Conservation (phyloP, 2,888 invertebrate genomes). For the Leucozona laternaria region DNA sequence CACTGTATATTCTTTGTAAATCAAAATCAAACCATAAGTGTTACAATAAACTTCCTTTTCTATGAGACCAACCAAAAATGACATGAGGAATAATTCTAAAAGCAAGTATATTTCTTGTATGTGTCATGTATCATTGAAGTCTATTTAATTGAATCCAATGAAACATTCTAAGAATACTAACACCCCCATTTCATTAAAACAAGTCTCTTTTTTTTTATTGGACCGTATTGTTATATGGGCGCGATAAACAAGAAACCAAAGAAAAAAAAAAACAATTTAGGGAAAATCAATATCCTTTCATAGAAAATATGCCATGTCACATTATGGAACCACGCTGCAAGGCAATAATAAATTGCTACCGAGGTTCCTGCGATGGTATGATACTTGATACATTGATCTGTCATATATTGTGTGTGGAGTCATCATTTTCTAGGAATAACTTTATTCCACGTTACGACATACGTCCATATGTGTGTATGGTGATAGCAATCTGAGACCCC, state of each 20-base stretch:
- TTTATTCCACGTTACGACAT: background rate
- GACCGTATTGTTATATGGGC: constrained; percentile 2
- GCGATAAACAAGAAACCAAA: background rate
- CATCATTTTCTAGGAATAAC: constrained; percentile 34
- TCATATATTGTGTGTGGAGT: constrained; percentile 13
- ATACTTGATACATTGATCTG: constrained; percentile 45
- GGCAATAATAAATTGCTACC: constrained; percentile 41
- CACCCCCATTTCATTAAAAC: constrained; percentile 15
- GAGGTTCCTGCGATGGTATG: constrained; percentile 2
- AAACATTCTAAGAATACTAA: background rate
- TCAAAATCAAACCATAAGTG: background rate
- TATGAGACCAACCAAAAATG: background rate
- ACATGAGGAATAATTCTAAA: background rate
- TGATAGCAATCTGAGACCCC: constrained; percentile 13
- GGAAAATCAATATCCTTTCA: constrained; percentile 42
- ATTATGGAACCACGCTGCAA: constrained; percentile 21
- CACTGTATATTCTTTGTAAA: background rate
- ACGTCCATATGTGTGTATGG: background rate
- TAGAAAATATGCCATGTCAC: constrained; percentile 14
- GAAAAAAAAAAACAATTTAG: background rate
- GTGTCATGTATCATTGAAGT: background rate
- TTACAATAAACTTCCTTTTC: background rate
- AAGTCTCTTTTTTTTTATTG: background rate
- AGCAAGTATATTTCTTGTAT: background rate
- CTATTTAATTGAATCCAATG: background rate